phyloP scores from a whole-genome alignment of 2,113 vertebrate genomes.

The Apteryx owenii region DNA sequence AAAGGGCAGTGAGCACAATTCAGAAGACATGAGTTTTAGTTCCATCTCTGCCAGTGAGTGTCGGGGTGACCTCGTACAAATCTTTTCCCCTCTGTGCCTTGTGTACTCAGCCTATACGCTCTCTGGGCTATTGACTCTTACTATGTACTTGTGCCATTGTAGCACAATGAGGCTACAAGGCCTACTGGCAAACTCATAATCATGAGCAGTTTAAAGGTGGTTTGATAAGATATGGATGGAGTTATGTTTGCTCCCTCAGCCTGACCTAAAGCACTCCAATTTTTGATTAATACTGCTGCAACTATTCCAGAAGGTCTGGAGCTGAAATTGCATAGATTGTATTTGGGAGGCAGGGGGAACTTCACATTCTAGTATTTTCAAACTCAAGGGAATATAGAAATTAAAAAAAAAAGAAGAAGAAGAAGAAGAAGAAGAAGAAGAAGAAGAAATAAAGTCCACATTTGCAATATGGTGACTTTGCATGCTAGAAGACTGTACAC shows the following conservation, averaged over 20 bases:
- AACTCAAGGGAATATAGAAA: background rate
- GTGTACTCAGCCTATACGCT: background rate
- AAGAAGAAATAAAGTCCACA: accelerated
- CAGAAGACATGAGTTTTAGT: background rate
- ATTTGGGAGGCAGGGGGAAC: background rate
- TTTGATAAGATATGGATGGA: background rate
- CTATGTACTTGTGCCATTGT: background rate
- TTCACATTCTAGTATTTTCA: background rate
- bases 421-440: background rate
- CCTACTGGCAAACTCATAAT: background rate
- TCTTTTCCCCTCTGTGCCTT: background rate
- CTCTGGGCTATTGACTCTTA: background rate
- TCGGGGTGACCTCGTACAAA: background rate
- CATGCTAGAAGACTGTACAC: background rate
- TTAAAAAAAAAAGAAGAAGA: background rate
- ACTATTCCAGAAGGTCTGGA: background rate
- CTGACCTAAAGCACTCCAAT: background rate
- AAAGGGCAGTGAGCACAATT: background rate
- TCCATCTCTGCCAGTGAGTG: background rate
- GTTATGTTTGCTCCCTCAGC: background rate
- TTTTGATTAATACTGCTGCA: background rate
- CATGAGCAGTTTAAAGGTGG: background rate
- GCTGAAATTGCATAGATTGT: background rate
- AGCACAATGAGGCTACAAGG: background rate
- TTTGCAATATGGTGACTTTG: background rate